Base-by-base conservation (phyloP, 2,888 invertebrate genomes). In the Watsonalla binaria region DNA sequence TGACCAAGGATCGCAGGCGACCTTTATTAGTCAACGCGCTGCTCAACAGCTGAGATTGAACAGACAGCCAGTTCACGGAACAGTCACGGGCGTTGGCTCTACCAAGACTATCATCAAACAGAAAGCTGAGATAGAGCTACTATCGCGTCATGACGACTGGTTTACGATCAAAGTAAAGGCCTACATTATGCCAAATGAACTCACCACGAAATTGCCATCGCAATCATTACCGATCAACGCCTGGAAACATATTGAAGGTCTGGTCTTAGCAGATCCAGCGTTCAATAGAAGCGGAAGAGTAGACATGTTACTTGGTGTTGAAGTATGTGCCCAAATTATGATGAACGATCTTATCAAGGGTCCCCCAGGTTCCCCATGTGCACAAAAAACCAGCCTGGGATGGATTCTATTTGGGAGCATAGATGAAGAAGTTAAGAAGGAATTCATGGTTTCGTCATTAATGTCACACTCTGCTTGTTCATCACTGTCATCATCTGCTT, bases 1-100 rank as follows among this genome's bases (percentile, higher is more conserved):
- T 11, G 68, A 68, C 48, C 56, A 53, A 52, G 68, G 66, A n/a
- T 68, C 65, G 13, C 51, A 60, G 59, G 64, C 59, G 7, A 35
- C 48, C 6, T 65, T 65, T 49, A 59, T 65, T 5, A 61, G 59
- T 35, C 60, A 64, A 45, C 58, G 51, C 37, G 64, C 61, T 13
- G 45, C 63, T 45, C 60, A 60, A 45, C 33, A 54, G 5, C 53
- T 61, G 8, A 57, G 60, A 15, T 45, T 55, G 2, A 46, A 54
- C 7, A 49, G 45, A 47, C 33, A 33, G 6, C 33, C 62, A 5
- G 52, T 52, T 0, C 58, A 55, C 6, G 58, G 54, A 34, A 61
- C 42, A 0, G 56, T 63, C n/a, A 52, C 50, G 5, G 60, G 66
- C 6, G 56, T 68, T n/a, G 66, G 57, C 13, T 61, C 65, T 6